A percentile compares a stretch with the other conserved stretches of the same genome.
Evolutionary conservation across 2,797 vertebrate genomes (phyloP).

Genomic region (Anguilla obscura): DNA sequence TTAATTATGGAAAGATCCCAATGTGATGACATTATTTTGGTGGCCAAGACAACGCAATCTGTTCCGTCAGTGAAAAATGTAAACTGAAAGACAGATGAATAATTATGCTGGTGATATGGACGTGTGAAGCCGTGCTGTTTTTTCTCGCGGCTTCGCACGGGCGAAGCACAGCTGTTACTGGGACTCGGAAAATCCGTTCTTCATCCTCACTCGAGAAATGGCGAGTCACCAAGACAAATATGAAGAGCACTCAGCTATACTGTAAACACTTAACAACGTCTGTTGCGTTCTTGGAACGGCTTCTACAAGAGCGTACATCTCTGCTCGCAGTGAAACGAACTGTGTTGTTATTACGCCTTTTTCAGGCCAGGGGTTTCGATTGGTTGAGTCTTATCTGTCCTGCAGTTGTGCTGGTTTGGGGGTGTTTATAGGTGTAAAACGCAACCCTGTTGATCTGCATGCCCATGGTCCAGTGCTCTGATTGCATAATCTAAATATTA

Average conservation of each 20-base stretch:
- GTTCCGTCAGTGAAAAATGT: not conserved
- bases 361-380: not conserved
- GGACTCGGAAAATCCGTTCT: conserved; percentile 12
- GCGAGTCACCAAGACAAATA: not conserved
- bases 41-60: not conserved
- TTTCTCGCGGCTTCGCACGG: not conserved
- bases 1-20: not conserved
- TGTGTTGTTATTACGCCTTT: not conserved
- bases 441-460: not conserved
- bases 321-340: not conserved
- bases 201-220: conserved; percentile 3
- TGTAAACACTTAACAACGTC: conserved; percentile 7
- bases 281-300: not conserved
- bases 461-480: not conserved
- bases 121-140: not conserved
- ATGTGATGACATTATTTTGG: conserved; percentile 4
- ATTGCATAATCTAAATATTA: not conserved
- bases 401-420: not conserved
- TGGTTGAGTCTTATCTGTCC: not conserved
- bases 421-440: not conserved
- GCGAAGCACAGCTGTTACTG: not conserved
- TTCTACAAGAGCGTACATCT: not conserved
- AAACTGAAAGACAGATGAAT: not conserved
- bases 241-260: not conserved
- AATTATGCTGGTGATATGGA: not conserved